phyloP scores from a whole-genome alignment of 2,888 invertebrate species.

The Torymus auratus region DNA sequence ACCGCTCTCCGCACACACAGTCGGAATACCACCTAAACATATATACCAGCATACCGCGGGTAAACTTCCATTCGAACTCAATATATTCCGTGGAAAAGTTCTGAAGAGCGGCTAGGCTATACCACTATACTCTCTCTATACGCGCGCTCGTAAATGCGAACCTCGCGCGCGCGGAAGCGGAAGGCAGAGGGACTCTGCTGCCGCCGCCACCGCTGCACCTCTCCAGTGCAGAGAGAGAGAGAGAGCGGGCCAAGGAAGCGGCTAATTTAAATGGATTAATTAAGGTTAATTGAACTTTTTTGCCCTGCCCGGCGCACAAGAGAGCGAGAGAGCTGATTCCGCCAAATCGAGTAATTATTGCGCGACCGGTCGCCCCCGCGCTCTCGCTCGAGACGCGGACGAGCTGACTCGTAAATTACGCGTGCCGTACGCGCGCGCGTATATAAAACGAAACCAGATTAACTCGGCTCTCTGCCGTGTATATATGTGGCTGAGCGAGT shows the following conservation, averaged over 20 bases:
- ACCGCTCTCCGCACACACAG: no score
- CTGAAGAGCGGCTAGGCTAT: background rate
- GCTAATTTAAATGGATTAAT: constrained; percentile 66
- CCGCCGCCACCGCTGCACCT: no score
- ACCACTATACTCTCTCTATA: background rate
- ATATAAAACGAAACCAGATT: no score
- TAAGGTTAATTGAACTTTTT: constrained; percentile 62
- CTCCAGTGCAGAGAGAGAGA: background rate
- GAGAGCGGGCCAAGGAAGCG: constrained; percentile 54
- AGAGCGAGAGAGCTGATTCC: constrained; percentile 6
- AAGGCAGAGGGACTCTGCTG: background rate
- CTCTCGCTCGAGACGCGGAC: background rate
- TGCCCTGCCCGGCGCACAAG: background rate
- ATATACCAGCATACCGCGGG: no score
- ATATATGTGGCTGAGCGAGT: no score
- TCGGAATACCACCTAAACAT: no score
- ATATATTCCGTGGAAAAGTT: background rate
- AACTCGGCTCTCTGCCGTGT: no score
- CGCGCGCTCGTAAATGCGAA: constrained; percentile 29
- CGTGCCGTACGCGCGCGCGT: background rate
- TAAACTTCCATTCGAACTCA: no score
- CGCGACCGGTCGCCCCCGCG: background rate
- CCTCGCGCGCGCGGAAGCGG: constrained; percentile 24
- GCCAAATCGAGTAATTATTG: constrained; percentile 30
- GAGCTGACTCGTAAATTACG: constrained; percentile 31